A percentile compares a stretch with the other conserved stretches of the same genome.
These are phyloP conservation scores for Drosophila sordidapex DNA, from an alignment of 2,888 invertebrate species.

Conservation along the genomic window DNA sequence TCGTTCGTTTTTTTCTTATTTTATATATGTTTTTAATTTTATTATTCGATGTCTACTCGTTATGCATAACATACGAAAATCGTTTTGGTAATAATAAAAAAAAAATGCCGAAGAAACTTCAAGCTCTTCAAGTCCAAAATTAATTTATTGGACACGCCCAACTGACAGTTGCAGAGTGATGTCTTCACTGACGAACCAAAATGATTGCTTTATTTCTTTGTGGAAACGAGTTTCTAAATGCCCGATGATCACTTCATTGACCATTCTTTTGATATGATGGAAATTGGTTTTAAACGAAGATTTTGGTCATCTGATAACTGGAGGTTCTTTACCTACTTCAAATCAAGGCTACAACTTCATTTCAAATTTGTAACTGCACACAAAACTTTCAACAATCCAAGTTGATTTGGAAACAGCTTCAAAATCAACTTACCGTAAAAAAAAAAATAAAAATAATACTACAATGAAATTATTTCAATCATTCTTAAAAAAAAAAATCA, in stretches of 20 bases:
- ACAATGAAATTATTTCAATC: conserved; percentile 4
- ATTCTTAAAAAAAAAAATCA: background rate
- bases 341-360: background rate
- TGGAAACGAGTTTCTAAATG: background rate
- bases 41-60: background rate
- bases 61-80: conserved; percentile 19
- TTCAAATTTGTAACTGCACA: background rate
- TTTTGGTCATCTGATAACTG: background rate
- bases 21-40: background rate
- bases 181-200: conserved; percentile 31
- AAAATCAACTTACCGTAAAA: background rate
- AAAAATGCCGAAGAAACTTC: conserved; percentile 4
- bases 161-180: conserved; percentile 51
- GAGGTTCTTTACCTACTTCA: background rate
- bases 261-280: conserved; percentile 10
- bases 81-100: background rate
- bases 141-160: conserved; percentile 52
- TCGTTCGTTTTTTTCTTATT: background rate
- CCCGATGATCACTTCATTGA: background rate
- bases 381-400: background rate
- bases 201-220: background rate
- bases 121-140: conserved; percentile 29
- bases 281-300: background rate
- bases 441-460: background rate
- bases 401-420: background rate